Evolutionary conservation across 2,113 vertebrate species (phyloP), one percentile per base, ranked within the genome.

Genomic region (Panthera uncia): DNA sequence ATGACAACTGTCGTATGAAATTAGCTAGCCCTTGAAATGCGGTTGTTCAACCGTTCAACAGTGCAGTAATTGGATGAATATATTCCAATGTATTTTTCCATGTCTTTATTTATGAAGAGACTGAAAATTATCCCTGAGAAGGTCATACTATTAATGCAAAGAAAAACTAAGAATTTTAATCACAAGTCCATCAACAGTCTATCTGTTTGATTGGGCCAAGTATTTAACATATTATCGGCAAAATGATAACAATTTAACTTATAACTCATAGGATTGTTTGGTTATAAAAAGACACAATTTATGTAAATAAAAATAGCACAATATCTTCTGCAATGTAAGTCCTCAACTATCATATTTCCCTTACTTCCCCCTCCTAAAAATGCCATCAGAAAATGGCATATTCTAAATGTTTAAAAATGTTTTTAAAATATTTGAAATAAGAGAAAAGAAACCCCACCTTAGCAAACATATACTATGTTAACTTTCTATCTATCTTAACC

Each of bases 71-170:
- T 15, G 5, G 13, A 48, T 82, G 6, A 45, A 7, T 29, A 3
- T 18, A 31, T 1, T 50, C 2, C 82, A 87, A 57, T 4, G n/a
- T 21, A 63, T 45, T 61, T 41, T 73, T 36, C 29, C 25, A 41
- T 52, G 19, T 4, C 73, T 89, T 33, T 66, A 86, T n/a, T 80
- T 55, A 66, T n/a, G 52, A 74, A 84, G 25, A 84, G 3, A 68
- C 27, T 29, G 84, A 97, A 97, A 80, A 87, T 78, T 29, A 48
- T 71, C 19, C 87, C 18, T 65, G 83, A 48, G 45, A 91, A 36
- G 69, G 2, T 23, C 16, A 10, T 9, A 48, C 11, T 55, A 2
- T 41, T 41, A 41, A 4, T 63, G 9, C 2, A 36, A 88, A 78
- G 41, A 48, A 78, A 25, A 18, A 0, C 36, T 68, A 6, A 12